Evolutionary conservation across 1,140 invertebrate species (phyloP), one percentile per base, ranked within the genome.

Genomic region (Semibalanus balanoides): DNA sequence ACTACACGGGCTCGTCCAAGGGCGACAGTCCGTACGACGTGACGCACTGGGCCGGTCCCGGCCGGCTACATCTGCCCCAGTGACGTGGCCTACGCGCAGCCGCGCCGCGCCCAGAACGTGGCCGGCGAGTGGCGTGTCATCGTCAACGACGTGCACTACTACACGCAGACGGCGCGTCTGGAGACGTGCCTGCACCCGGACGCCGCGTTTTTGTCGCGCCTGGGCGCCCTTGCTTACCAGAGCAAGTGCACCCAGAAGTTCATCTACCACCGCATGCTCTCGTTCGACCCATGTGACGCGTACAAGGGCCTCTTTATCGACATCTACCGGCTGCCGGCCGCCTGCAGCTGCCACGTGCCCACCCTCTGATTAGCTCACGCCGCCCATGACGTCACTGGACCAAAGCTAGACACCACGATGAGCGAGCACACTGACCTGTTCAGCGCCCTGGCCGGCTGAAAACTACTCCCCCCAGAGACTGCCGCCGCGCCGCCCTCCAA

Each of bases 61-160:
- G 80, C 80, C 74, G 82, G 83, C 9, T 84, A 82, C 74, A 79
- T 84, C 69, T 84, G 83, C 78, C 83, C 83, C 27, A 82, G 82
- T 0, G 81, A 84, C 76, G 81, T 84, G 0, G 74, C 79, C 25
- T 84, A 84, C 74, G 82, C 78, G 28, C 78, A 76, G 76, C 83
- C 83, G 11, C 80, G 74, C 35, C 74, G 84, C 17, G 83, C 83
- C n/a, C 76, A 76, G 74, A 40, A 82, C 74, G 80, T 79, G 0
- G 78, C 81, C 64, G 81, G 81, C 74, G 76, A 81, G 76, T 82
- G 81, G 81, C 76, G 80, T 30, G 83, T 81, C 22, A 80, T 81
- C 51, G 79, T 81, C 22, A 80, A 81, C 75, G 76, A 80, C 40
- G 76, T 79, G 64, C 76, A 78, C 78, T 78, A 80, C 76, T 81